A percentile compares a stretch with the other conserved stretches of the same genome.
Conservation (phyloP, 2,113 vertebrate genomes). For the Mustelus asterias region DNA sequence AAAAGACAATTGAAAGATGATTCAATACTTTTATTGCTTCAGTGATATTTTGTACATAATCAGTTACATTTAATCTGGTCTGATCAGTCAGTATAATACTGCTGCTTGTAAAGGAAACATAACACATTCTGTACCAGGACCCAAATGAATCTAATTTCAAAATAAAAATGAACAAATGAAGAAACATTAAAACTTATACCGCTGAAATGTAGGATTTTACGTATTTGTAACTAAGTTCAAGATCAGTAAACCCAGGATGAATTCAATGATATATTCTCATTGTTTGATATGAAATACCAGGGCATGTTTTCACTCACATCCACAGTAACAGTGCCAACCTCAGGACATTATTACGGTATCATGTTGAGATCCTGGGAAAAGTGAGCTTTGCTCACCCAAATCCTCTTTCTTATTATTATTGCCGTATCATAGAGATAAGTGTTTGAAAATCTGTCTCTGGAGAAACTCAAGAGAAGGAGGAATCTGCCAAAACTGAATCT, state of each 20-base stretch:
- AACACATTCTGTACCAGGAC: not conserved
- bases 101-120: slow-evolving; percentile 10
- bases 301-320: not conserved
- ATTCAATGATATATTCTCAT: not conserved
- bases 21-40: slow-evolving; percentile 34
- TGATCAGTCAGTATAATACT: not conserved
- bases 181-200: not conserved
- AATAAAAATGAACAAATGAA: not conserved
- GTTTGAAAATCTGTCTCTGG: not conserved
- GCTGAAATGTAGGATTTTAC: not conserved
- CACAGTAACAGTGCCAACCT: not conserved
- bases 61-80: slow-evolving; percentile 29
- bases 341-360: not conserved
- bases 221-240: not conserved
- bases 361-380: not conserved
- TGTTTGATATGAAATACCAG: slow-evolving; percentile 1
- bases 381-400: not conserved
- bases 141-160: not conserved
- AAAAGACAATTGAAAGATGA: slow-evolving; percentile 9
- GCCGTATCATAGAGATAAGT: not conserved
- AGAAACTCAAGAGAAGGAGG: not conserved
- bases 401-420: not conserved
- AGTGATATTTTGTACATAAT: slow-evolving; percentile 18
- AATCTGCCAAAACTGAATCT: not conserved
- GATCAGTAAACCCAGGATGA: not conserved